Percentiles rank a stretch among this genome's conserved stretches.
Conservation (phyloP, 2,888 invertebrate species). For the Amaurobius ferox region DNA sequence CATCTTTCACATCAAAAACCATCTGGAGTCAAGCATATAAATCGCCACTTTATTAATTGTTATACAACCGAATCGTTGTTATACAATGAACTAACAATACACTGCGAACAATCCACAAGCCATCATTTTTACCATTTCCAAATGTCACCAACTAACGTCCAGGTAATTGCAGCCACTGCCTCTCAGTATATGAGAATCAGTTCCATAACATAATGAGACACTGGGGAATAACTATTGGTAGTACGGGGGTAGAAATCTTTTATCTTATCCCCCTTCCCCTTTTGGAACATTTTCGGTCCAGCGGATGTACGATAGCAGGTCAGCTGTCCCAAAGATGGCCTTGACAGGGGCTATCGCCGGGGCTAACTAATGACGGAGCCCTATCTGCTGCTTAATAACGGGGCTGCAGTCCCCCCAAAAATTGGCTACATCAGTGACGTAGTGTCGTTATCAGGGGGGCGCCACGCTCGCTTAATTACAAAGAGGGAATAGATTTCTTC, state of each 20-base stretch:
- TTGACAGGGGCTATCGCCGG: conserved; percentile 63
- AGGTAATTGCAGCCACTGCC: conserved; percentile 46
- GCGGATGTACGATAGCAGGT: conserved; percentile 39
- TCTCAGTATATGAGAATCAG: not conserved
- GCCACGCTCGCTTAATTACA: conserved; percentile 69
- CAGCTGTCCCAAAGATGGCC: conserved; percentile 61
- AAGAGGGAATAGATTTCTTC: conserved; percentile 31
- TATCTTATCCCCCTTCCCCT: conserved; percentile 5
- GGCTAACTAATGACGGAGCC: conserved; percentile 66
- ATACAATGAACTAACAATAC: too few relatives aligned
- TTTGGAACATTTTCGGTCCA: not conserved
- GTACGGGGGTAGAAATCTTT: not conserved
- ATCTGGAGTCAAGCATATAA: too few relatives aligned
- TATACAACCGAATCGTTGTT: too few relatives aligned
- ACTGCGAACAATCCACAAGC: not conserved
- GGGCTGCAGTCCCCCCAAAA: conserved; percentile 37
- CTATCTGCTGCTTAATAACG: conserved; percentile 66
- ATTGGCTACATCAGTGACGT: conserved; percentile 64
- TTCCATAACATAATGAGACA: conserved; percentile 66
- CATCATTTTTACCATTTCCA: not conserved
- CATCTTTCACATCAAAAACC: too few relatives aligned
- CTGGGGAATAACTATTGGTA: not conserved
- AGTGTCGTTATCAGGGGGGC: conserved; percentile 60
- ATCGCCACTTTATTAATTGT: too few relatives aligned
- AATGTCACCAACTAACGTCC: conserved; percentile 16